Percentiles rank a stretch among this genome's conserved stretches.
phyloP scores from a whole-genome alignment of 92 coral and sea anemone genomes.

The Pocillopora meandrina region DNA sequence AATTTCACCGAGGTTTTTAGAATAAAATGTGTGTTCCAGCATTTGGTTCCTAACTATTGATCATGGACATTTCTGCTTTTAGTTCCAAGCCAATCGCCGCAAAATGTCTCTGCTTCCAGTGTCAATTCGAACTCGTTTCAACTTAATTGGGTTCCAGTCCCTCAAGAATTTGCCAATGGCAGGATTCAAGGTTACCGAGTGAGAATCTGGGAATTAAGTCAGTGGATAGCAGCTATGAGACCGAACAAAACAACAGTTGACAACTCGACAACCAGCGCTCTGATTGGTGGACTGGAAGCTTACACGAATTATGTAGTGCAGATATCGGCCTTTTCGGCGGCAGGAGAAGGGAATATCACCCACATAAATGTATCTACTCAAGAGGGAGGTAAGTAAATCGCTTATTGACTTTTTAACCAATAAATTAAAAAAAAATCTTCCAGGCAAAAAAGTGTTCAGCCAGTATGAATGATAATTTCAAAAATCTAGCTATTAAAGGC shows the following conservation, averaged over 20 bases:
- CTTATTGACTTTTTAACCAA: no score
- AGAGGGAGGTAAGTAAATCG: neutral
- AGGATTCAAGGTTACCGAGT: constrained; percentile 19
- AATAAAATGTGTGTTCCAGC: no score
- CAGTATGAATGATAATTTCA: no score
- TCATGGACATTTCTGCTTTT: neutral
- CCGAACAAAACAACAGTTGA: neutral
- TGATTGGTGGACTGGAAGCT: neutral
- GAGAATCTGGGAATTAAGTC: constrained; percentile 4
- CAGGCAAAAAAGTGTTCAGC: no score
- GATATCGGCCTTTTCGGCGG: neutral
- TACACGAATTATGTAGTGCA: neutral
- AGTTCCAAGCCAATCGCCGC: constrained; percentile 10
- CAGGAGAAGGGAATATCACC: neutral
- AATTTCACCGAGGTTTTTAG: no score
- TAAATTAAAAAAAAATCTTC: no score
- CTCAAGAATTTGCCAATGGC: constrained; percentile 35
- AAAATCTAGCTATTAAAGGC: no score
- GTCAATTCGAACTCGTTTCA: constrained; percentile 15
- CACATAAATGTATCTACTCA: neutral
- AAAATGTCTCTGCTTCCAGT: neutral
- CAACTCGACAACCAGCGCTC: neutral
- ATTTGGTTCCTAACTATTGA: no score
- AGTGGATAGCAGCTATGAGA: neutral
- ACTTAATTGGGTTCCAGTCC: constrained; percentile 37